Base-by-base conservation (phyloP, 2,113 vertebrate genomes). In the Hydropotes inermis region DNA sequence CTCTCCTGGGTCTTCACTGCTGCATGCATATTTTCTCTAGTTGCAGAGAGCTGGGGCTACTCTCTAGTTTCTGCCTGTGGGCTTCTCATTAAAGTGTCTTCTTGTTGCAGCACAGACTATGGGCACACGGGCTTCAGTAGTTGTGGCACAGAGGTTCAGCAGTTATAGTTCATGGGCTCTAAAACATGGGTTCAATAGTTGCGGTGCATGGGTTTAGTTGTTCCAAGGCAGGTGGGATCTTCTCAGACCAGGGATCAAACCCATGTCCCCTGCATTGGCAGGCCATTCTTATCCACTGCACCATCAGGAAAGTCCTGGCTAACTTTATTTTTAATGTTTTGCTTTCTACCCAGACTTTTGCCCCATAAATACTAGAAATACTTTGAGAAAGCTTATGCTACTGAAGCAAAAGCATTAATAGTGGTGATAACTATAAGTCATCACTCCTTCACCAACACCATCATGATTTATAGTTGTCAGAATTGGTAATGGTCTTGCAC, bases 261-360 rank as follows among this genome's bases (percentile, higher is more conserved):
- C 25, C 3, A 0, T 27, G 74, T 76, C 39, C 6, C 39, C 74
- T 78, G 74, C 39, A 45, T 4, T 45, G 74, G 74, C 25, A 78
- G 39, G 13, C 39, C 13, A 78, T 28, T 78, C 39, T 45, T 45
- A 28, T 16, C 39, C 39, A 78, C 39, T 78, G 74, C 13, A 27
- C 39, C 23, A 78, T 43, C 39, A 45, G 25, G 39, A 43, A 45
- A 78, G 39, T 27, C 74, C 23, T 58, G 23, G 25, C 25, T 58
- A 82, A 95, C 87, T 91, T 98, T 96, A 87, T 97, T 96, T 97
- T 93, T 54, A 83, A 87, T 33, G 7, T 57, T 92, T 86, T 89
- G 5, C 84, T 94, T 57, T 21, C 15, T 3, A 28, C 43, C 54
- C 19, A 70, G 87, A 74, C 21, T 33, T 76, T 82, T 3, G 25